Percentiles rank a stretch among this genome's conserved stretches.
Conservation (phyloP, 1,140 invertebrate species). For the Drosophila littoralis region DNA sequence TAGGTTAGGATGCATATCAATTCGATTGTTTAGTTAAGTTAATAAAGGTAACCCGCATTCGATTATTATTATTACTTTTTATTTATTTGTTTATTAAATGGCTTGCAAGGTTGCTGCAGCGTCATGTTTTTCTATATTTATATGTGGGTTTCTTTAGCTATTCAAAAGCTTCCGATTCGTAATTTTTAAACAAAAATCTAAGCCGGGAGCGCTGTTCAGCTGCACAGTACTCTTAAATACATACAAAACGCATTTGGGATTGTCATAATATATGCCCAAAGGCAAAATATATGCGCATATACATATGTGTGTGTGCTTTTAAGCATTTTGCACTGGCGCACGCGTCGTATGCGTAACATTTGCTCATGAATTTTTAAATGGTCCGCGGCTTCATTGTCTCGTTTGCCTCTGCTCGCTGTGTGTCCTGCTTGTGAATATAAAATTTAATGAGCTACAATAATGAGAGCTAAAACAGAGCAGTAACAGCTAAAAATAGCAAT, state of each 20-base stretch:
- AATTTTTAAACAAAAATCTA: too few relatives aligned
- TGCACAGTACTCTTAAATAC: background rate
- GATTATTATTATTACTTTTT: too few relatives aligned
- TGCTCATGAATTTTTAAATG: conserved; percentile 71
- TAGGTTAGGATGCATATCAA: too few relatives aligned
- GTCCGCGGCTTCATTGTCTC: conserved; percentile 39
- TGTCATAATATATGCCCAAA: conserved; percentile 8
- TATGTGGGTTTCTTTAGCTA: too few relatives aligned
- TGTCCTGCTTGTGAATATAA: conserved; percentile 64
- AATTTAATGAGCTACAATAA: conserved; percentile 79
- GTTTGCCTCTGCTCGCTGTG: conserved; percentile 14
- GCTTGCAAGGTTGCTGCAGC: too few relatives aligned
- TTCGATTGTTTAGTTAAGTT: too few relatives aligned
- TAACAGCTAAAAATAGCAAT: conserved; percentile 65
- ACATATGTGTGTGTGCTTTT: background rate
- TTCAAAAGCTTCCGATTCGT: too few relatives aligned
- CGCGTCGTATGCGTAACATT: conserved; percentile 58
- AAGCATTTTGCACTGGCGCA: conserved; percentile 12
- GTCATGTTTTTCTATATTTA: too few relatives aligned
- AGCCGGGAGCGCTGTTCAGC: too few relatives aligned
- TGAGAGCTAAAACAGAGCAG: conserved; percentile 44
- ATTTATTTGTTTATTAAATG: too few relatives aligned
- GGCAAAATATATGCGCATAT: background rate
- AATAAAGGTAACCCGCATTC: too few relatives aligned
- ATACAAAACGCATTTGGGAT: too few relatives aligned